Base-by-base conservation (phyloP, 2,113 vertebrate species). In the Kobus ellipsiprymnus region DNA sequence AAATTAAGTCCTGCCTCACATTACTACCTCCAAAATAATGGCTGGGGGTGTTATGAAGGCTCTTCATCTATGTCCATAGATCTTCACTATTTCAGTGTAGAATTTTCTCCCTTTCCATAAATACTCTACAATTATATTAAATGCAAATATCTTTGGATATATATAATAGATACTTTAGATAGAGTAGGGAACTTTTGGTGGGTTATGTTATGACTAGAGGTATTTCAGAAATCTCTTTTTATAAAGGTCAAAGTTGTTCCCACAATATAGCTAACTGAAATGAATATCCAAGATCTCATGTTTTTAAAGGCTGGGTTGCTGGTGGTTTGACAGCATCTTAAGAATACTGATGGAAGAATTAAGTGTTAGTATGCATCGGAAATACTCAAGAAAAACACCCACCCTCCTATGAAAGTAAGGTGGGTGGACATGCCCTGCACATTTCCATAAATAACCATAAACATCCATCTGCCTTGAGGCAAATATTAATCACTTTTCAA, bases 1-100 rank as follows among this genome's bases (percentile, higher is more conserved):
- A 94, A 92, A 48, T 55, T 87, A 95, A 94, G 17, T 86, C 64
- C 54, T 48, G 40, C 27, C n/a, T 91, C 23, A 2, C 81, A 77
- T 71, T 78, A 77, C 77, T 25, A 17, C 25, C 36, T 14, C 8
- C 14, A 14, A 60, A 60, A 86, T 27, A 62, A 48, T 59, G 57
- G 5, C 55, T 85, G 50, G 14, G 25, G 19, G 0, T 21, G 14
- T 89, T 81, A 62, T 86, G 40, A 81, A 97, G 29, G 16, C 25
- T 83, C n/a, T 84, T 96, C 11, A 59, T 6, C 16, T 77, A 4
- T 64, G 48, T 57, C 25, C 74, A 9, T 85, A 87, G 29, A 94
- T n/a, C 11, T 81, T 85, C 33, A 67, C n/a, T 33, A 36, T 87
- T 48, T 87, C 86, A 96, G 17, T 44, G 5, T 52, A 48, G 33